These are phyloP conservation scores for Epizoanthus stellaris DNA, from an alignment of 92 coral and sea anemone species.

Conservation along the genomic window DNA sequence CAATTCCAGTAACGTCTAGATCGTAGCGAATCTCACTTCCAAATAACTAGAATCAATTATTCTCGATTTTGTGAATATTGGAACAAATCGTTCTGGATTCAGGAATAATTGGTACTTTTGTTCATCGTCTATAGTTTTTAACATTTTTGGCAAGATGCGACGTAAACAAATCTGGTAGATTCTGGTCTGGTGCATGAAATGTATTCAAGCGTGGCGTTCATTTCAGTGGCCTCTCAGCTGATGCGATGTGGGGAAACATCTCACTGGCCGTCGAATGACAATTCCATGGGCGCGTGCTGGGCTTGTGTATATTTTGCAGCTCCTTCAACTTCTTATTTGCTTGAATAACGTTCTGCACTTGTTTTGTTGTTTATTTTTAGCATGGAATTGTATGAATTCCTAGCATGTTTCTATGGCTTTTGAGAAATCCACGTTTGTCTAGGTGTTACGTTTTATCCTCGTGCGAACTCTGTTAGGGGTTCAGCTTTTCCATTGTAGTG, in stretches of 20 bases:
- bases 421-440: conserved; percentile 16
- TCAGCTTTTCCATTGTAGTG: background rate
- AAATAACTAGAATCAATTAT: background rate
- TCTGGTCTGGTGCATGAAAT: background rate
- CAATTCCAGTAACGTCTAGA: background rate
- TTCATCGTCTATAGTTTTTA: background rate
- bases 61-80: background rate
- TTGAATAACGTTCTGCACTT: conserved; percentile 1
- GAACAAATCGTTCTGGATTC: background rate
- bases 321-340: conserved; percentile 9
- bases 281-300: conserved; percentile 22
- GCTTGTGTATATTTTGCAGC: background rate
- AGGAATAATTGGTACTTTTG: background rate
- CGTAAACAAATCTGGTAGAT: conserved; percentile 17
- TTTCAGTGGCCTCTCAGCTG: background rate
- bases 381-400: conserved; percentile 36
- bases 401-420: conserved; percentile 23
- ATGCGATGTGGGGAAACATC: background rate
- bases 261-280: background rate
- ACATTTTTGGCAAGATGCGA: conserved; percentile 12
- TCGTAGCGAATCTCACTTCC: background rate
- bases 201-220: background rate
- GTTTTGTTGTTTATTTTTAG: conserved; percentile 37
- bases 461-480: background rate
- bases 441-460: background rate